These are phyloP conservation scores for Apis cerana DNA, from an alignment of 1,140 invertebrate species.

Conservation along the genomic window DNA sequence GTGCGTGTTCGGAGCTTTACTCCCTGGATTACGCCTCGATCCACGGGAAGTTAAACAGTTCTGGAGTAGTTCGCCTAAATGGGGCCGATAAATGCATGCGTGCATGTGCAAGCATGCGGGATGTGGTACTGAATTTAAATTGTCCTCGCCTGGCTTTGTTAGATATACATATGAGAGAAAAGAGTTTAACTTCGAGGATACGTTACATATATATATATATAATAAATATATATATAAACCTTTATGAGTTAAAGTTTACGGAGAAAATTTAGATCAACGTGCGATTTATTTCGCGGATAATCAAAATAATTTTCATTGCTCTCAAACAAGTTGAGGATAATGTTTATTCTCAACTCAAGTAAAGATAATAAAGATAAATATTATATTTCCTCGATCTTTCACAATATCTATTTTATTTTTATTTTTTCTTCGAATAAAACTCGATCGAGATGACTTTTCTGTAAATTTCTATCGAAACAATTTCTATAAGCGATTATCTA, in stretches of 20 bases:
- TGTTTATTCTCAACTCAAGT: too few relatives aligned
- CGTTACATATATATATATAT: too few relatives aligned
- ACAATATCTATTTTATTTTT: too few relatives aligned
- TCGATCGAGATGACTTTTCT: too few relatives aligned
- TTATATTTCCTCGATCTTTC: not conserved
- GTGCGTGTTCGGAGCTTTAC: slow-evolving; percentile 18
- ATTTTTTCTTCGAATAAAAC: too few relatives aligned
- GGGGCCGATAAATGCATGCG: slow-evolving; percentile 6
- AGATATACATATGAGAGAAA: not conserved
- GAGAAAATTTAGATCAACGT: not conserved
- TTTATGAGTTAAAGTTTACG: not conserved
- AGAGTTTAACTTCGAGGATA: not conserved
- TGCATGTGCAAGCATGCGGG: not conserved
- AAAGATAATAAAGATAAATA: too few relatives aligned
- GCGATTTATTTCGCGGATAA: not conserved
- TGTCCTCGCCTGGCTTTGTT: not conserved
- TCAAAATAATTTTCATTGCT: not conserved
- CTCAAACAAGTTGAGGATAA: not conserved
- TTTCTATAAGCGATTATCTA: too few relatives aligned
- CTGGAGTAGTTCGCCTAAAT: not conserved
- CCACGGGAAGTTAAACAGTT: slow-evolving; percentile 11
- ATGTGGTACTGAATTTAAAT: not conserved
- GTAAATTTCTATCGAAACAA: too few relatives aligned
- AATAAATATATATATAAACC: too few relatives aligned
- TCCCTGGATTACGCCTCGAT: slow-evolving; percentile 10